A percentile compares a stretch with the other conserved stretches of the same genome.
Conservation (phyloP, 2,113 vertebrate genomes). For the Glaucidium brasilianum region DNA sequence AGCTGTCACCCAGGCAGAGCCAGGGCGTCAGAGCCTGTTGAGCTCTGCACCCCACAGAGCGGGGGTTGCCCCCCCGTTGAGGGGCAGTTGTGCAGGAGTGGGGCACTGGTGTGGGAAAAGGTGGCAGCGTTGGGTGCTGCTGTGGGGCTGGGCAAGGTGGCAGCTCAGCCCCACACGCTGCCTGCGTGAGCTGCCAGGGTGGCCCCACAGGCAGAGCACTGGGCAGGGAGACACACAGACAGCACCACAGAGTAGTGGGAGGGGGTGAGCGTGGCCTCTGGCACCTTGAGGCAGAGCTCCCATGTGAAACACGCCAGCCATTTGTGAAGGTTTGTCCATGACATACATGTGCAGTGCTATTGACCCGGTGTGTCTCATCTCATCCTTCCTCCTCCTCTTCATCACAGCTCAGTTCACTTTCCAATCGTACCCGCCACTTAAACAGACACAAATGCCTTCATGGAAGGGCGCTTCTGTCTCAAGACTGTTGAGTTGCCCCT, state of each 20-base stretch:
- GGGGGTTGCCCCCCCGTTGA: neutral
- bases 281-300: neutral
- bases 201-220: neutral
- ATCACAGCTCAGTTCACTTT: neutral
- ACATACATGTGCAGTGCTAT: neutral
- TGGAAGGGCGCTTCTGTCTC: neutral
- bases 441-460: too few species aligned
- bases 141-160: neutral
- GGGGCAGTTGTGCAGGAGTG: too few species aligned
- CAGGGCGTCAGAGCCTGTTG: rapidly evolving
- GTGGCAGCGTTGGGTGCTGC: neutral
- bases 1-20: neutral
- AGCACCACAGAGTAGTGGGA: neutral
- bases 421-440: neutral
- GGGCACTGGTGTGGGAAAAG: neutral
- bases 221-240: neutral
- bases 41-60: rapidly evolving
- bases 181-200: neutral
- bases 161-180: neutral
- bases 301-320: neutral
- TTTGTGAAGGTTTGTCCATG: neutral
- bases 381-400: neutral
- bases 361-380: neutral
- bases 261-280: neutral
- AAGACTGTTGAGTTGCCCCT: neutral